Percentiles rank a stretch among this genome's conserved stretches.
Evolutionary conservation across 2,797 vertebrate species (phyloP).

Genomic region (Onychomys torridus): DNA sequence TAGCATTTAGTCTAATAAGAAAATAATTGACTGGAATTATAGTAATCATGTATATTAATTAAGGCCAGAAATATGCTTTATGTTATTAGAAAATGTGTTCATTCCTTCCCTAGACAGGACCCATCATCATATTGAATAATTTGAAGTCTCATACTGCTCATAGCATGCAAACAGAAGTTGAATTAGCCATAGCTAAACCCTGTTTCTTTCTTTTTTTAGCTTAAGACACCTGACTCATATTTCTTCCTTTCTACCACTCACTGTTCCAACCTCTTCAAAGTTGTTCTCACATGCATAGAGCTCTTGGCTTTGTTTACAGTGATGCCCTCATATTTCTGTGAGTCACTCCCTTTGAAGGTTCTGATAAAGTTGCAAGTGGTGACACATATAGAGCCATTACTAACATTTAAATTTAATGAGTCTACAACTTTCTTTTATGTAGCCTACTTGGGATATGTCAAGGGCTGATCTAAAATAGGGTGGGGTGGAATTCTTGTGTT

Average conservation of each 20-base stretch:
- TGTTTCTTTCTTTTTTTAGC: neutral
- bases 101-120: neutral
- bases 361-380: neutral
- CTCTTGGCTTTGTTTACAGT: neutral
- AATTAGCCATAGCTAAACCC: neutral
- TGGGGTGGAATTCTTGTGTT: neutral
- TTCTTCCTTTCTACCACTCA: neutral
- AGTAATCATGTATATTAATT: neutral
- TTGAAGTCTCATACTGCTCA: neutral
- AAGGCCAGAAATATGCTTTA: neutral
- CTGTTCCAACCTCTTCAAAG: neutral
- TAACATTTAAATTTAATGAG: neutral
- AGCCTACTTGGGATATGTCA: neutral
- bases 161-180: neutral
- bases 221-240: neutral
- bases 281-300: neutral
- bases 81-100: neutral
- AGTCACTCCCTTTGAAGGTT: neutral
- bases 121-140: neutral
- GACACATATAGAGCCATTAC: conserved; percentile 7
- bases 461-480: neutral
- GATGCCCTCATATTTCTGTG: neutral
- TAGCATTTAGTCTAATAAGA: neutral
- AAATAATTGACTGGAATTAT: neutral
- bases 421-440: conserved; percentile 20